phyloP scores from a whole-genome alignment of 2,797 vertebrate species.

The Gymnoscopelus microlampas region DNA sequence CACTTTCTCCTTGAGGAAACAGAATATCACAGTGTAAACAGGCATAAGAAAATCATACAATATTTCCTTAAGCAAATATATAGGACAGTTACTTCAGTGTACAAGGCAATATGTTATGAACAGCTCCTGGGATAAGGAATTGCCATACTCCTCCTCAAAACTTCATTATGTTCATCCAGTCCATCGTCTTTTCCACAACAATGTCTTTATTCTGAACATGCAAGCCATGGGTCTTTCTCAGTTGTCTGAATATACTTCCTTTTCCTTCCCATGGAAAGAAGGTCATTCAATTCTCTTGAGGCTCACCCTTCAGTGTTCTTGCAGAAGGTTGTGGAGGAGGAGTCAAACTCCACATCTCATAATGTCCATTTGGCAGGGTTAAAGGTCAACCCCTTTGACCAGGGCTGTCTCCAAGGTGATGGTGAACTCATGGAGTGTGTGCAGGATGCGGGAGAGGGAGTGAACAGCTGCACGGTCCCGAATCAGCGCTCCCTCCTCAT shows the following conservation, averaged over 20 bases:
- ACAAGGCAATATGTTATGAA: constrained; percentile 67
- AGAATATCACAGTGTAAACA: constrained; percentile 79
- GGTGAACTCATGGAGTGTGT: constrained; percentile 93
- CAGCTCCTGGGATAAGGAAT: constrained; percentile 7
- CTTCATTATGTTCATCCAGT: constrained; percentile 22
- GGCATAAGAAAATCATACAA: constrained; percentile 56
- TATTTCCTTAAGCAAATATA: constrained; percentile 69
- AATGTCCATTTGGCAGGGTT: constrained; percentile 55
- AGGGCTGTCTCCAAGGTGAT: constrained; percentile 92
- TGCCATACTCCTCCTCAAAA: background rate
- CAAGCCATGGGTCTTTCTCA: constrained; percentile 25
- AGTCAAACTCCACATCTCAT: background rate
- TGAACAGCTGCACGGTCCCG: constrained; percentile 88
- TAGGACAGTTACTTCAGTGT: constrained; percentile 67
- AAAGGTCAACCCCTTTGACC: constrained; percentile 95
- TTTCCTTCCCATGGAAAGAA: constrained; percentile 32
- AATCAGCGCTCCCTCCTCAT: constrained; percentile 92
- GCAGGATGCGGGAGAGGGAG: constrained; percentile 90
- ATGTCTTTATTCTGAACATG: constrained; percentile 4
- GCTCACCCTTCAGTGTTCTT: constrained; percentile 16
- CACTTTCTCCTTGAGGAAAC: constrained; percentile 51
- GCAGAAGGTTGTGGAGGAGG: constrained; percentile 7
- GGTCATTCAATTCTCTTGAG: constrained; percentile 12
- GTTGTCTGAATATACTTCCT: constrained; percentile 31
- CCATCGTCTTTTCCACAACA: constrained; percentile 24